Conservation (phyloP, 2,888 invertebrate species). For the Eupithecia centaureata region DNA sequence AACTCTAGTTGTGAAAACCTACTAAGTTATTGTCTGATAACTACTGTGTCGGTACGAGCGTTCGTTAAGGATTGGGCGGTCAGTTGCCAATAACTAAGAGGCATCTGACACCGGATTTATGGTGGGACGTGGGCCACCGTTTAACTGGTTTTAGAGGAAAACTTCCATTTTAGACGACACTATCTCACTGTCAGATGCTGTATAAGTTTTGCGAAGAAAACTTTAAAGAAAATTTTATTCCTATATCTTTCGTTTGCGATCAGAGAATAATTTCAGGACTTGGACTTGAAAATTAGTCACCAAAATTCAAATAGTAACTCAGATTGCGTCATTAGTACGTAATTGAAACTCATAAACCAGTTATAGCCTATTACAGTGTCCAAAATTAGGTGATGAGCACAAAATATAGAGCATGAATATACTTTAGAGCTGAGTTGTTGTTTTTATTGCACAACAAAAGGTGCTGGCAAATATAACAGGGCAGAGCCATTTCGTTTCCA, state of each 20-base stretch:
- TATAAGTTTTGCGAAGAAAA: conserved; percentile 31
- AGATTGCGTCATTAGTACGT: conserved; percentile 49
- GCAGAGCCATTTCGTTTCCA: conserved; percentile 23
- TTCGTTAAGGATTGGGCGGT: conserved; percentile 46
- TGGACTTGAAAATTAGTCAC: conserved; percentile 39
- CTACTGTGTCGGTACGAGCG: conserved; percentile 43
- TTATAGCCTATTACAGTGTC: conserved; percentile 59
- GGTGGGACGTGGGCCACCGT: conserved; percentile 45
- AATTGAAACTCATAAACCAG: conserved; percentile 55
- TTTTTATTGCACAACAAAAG: conserved; percentile 41
- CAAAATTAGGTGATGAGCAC: conserved; percentile 49
- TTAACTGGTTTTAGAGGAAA: conserved; percentile 42
- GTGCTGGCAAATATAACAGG: conserved; percentile 31
- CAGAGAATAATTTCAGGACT: conserved; percentile 38
- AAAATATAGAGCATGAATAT: conserved; percentile 40
- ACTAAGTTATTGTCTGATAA: conserved; percentile 50
- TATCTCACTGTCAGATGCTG: conserved; percentile 41
- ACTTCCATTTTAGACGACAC: conserved; percentile 41
- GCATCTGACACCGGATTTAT: conserved; percentile 55
- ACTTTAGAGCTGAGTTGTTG: conserved; percentile 29
- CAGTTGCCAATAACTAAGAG: conserved; percentile 58
- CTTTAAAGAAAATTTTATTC: conserved; percentile 20
- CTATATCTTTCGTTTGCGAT: conserved; percentile 7
- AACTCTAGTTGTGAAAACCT: not conserved
- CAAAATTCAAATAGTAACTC: conserved; percentile 42